Conservation (phyloP, 1,140 invertebrate genomes). For the Apocrypta bakeri region DNA sequence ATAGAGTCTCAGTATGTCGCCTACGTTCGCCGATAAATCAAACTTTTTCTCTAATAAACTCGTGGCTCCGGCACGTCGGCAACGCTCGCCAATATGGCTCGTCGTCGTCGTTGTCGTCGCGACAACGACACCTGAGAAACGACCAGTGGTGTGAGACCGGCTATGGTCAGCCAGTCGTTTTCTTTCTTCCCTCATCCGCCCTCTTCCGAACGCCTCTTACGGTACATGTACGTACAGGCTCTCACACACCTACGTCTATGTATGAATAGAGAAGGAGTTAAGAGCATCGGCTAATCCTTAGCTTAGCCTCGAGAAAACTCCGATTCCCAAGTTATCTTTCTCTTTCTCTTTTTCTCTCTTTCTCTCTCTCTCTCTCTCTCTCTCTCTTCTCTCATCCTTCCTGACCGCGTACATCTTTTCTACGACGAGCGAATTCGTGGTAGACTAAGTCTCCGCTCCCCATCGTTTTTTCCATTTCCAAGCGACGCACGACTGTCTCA, state of each 20-base stretch:
- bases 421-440: neutral
- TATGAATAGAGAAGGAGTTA: slow-evolving; percentile 56
- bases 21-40: slow-evolving; percentile 61
- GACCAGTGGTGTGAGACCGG: slow-evolving; percentile 53
- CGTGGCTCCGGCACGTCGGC: neutral
- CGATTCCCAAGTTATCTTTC: slow-evolving; percentile 63
- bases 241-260: neutral
- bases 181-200: neutral
- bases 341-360: slow-evolving; percentile 50
- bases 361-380: neutral
- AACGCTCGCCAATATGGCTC: slow-evolving; percentile 60
- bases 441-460: neutral
- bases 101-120: slow-evolving; percentile 52
- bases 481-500: neutral
- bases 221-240: neutral
- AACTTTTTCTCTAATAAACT: slow-evolving; percentile 68
- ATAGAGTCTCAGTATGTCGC: neutral
- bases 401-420: neutral
- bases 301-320: slow-evolving; percentile 66
- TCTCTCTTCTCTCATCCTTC: neutral
- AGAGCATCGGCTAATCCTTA: slow-evolving; percentile 65
- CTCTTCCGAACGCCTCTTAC: neutral
- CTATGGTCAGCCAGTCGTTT: neutral
- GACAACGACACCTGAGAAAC: slow-evolving; percentile 66
- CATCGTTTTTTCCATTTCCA: slow-evolving; percentile 5